Conservation (phyloP, 2,888 invertebrate genomes). For the Anorthoa munda region DNA sequence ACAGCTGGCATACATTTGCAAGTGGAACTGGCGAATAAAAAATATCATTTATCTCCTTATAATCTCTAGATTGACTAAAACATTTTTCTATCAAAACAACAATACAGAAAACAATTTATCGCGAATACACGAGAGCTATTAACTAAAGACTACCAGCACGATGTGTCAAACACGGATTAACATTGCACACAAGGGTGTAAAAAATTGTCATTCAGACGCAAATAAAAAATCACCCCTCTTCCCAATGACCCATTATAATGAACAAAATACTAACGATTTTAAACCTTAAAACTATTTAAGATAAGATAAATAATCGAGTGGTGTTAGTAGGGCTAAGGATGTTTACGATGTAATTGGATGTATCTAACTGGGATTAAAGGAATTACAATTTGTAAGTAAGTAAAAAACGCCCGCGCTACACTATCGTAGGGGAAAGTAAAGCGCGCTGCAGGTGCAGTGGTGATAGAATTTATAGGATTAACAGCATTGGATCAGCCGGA, state of each 20-base stretch:
- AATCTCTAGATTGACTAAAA: constrained; percentile 64
- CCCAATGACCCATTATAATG: constrained; percentile 64
- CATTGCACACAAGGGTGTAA: constrained; percentile 85
- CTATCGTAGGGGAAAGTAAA: constrained; percentile 76
- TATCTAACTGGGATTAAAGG: constrained; percentile 89
- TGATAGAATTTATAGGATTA: constrained; percentile 80
- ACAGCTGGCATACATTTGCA: constrained; percentile 6
- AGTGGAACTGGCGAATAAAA: constrained; percentile 15
- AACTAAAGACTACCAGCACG: constrained; percentile 84
- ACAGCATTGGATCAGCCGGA: constrained; percentile 67
- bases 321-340: constrained; percentile 63
- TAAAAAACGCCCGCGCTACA: constrained; percentile 82
- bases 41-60: constrained; percentile 22
- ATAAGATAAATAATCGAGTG: constrained; percentile 58
- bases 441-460: constrained; percentile 84
- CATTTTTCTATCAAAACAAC: constrained; percentile 69
- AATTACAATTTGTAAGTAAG: constrained; percentile 89
- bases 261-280: constrained; percentile 58
- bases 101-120: constrained; percentile 78
- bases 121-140: constrained; percentile 81
- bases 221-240: constrained; percentile 81
- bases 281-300: constrained; percentile 44
- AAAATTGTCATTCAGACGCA: constrained; percentile 85
- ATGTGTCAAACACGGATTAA: constrained; percentile 90
- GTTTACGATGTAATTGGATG: constrained; percentile 89